Evolutionary conservation across 1,140 invertebrate species (phyloP), one percentile per base, ranked within the genome.

Genomic region (Potamilus streckersoni): DNA sequence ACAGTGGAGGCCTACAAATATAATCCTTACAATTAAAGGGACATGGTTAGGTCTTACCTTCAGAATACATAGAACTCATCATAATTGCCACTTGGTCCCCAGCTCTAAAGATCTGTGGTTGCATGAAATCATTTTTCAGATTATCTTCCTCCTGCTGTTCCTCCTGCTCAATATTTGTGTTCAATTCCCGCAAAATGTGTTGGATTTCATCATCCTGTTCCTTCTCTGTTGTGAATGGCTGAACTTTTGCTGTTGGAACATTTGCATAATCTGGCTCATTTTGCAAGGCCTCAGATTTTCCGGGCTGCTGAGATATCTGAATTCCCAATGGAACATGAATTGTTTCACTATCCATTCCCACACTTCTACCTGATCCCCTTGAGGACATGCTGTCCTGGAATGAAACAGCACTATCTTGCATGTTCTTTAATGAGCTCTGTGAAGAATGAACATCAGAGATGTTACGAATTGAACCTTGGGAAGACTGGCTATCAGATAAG

Each of bases 401-500:
- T 8, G 83, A 84, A 63, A 83, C 80, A 13, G 81, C 80, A 81
- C 79, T 83, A 64, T 85, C 86, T 71, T 83, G 81, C 69, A 82
- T 79, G 79, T 82, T 87, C n/a, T 83, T 77, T 81, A 88, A 79
- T n/a, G 88, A 89, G 17, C 87, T 85, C 60, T 86, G 84, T 8
- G 87, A 88, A 17, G 86, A 86, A 72, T 88, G 87, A 58, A 82
- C 82, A 82, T 89, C 82, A 74, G 89, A 80, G 84, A 86, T 74
- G 78, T 89, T 87, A 81, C 89, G 84, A 80, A 90, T 67, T 5
- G 90, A 91, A 38, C 89, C 87, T 71, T 90, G 89, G 20, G 89
- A 90, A 49, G 89, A 90, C 79, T 88, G 88, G 74, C 85, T 89
- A 77, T 87, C 88, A 31, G 92, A 92, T 70, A 91, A 90, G 60